phyloP scores from a whole-genome alignment of 2,797 vertebrate species.

The Acrossocheilus wenchowensis region DNA sequence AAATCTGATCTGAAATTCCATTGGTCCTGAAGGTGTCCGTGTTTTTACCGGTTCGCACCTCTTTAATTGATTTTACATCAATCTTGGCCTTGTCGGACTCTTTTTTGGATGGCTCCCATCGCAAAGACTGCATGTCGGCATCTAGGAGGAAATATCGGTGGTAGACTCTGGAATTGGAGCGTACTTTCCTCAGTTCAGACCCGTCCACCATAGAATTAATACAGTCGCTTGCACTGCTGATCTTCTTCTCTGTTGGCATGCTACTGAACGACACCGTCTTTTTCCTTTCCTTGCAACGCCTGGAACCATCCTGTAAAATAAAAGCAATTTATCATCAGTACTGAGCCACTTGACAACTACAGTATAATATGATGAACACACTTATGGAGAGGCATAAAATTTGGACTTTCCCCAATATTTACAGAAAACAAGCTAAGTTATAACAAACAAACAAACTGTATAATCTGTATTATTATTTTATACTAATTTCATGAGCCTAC shows the following conservation, averaged over 20 bases:
- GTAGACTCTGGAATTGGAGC: constrained; percentile 95
- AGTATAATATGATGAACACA: not conserved
- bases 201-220: constrained; percentile 97
- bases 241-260: constrained; percentile 98
- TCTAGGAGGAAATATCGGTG: constrained; percentile 95
- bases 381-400: not conserved
- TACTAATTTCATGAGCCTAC: not conserved
- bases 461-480: no score
- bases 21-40: constrained; percentile 98
- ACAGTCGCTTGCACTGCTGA: constrained; percentile 96
- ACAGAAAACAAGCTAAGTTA: not conserved
- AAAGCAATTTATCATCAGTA: constrained; percentile 22
- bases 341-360: not conserved
- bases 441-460: no score
- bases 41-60: constrained; percentile 96
- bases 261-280: constrained; percentile 99
- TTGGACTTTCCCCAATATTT: not conserved
- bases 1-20: constrained; percentile 97
- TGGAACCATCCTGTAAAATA: constrained; percentile 88
- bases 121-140: constrained; percentile 95
- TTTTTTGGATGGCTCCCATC: constrained; percentile 98
- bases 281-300: constrained; percentile 93
- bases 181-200: constrained; percentile 93
- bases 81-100: constrained; percentile 99
- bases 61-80: constrained; percentile 94